Percentiles rank a stretch among this genome's conserved stretches.
These are phyloP conservation scores for Hylyphantes graminicola DNA, from an alignment of 1,140 invertebrate genomes.

Conservation along the genomic window DNA sequence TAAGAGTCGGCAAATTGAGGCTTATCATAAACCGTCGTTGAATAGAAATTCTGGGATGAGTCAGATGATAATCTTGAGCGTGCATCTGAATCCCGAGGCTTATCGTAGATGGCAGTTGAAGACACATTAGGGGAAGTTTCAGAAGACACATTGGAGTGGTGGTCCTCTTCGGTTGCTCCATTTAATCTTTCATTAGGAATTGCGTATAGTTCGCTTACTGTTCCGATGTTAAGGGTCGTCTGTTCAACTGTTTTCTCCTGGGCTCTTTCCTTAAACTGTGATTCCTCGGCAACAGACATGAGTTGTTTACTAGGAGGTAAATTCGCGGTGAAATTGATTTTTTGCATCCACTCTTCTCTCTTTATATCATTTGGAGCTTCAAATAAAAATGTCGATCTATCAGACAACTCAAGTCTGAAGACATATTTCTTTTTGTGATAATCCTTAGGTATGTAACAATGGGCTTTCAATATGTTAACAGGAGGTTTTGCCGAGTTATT, in stretches of 20 bases:
- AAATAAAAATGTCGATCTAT: conserved; percentile 94
- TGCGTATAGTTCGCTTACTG: too few relatives aligned
- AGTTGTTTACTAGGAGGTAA: conserved; percentile 89
- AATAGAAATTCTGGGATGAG: not conserved
- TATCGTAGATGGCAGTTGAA: not conserved
- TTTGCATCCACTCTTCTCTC: conserved; percentile 93
- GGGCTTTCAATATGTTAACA: conserved; percentile 86
- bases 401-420: conserved; percentile 85
- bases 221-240: not conserved
- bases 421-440: conserved; percentile 92
- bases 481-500: conserved; percentile 88
- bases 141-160: too few relatives aligned
- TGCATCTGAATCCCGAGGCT: not conserved
- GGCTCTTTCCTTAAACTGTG: not conserved
- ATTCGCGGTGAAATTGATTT: conserved; percentile 92
- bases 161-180: too few relatives aligned
- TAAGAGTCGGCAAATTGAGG: not conserved
- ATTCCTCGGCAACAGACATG: conserved; percentile 75
- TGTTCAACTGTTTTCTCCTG: not conserved
- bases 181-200: too few relatives aligned
- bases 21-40: not conserved
- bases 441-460: conserved; percentile 86
- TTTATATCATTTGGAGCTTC: conserved; percentile 78
- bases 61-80: not conserved
- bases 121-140: too few relatives aligned